phyloP scores from a whole-genome alignment of 2,888 invertebrate genomes.

The Drosophila nr. fundita region DNA sequence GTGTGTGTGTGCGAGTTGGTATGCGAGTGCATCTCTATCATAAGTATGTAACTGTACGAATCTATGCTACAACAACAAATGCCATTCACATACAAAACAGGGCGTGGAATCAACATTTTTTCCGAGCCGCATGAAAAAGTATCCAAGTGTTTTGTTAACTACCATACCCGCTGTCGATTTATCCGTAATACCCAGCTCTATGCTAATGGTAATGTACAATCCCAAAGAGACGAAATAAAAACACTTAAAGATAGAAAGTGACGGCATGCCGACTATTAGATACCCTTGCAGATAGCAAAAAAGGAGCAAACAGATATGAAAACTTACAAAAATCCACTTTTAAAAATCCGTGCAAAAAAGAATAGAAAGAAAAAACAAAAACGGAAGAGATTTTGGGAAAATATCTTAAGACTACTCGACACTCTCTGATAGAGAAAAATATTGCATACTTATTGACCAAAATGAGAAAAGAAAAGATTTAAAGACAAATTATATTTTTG shows the following conservation, averaged over 20 bases:
- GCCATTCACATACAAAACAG: constrained; percentile 74
- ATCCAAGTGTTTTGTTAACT: constrained; percentile 85
- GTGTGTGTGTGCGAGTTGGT: constrained; percentile 27
- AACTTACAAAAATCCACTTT: background rate
- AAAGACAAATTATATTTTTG: background rate
- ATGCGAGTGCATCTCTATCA: constrained; percentile 57
- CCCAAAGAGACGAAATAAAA: constrained; percentile 36
- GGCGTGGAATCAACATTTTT: constrained; percentile 85
- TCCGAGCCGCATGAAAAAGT: constrained; percentile 85
- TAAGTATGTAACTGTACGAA: constrained; percentile 47
- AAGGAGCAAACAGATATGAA: background rate
- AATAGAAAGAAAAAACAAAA: background rate
- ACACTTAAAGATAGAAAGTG: constrained; percentile 9
- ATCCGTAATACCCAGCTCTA: constrained; percentile 84
- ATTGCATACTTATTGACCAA: too few species aligned
- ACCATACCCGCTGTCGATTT: constrained; percentile 84
- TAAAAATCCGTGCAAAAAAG: background rate
- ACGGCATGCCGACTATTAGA: constrained; percentile 20
- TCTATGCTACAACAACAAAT: constrained; percentile 58
- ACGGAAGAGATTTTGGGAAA: background rate
- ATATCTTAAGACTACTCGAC: background rate
- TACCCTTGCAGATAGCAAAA: constrained; percentile 28
- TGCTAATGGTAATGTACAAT: constrained; percentile 84
- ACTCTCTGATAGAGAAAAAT: too few species aligned
- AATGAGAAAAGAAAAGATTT: background rate